phyloP scores from a whole-genome alignment of 2,888 invertebrate genomes.

The Tachina grossa region DNA sequence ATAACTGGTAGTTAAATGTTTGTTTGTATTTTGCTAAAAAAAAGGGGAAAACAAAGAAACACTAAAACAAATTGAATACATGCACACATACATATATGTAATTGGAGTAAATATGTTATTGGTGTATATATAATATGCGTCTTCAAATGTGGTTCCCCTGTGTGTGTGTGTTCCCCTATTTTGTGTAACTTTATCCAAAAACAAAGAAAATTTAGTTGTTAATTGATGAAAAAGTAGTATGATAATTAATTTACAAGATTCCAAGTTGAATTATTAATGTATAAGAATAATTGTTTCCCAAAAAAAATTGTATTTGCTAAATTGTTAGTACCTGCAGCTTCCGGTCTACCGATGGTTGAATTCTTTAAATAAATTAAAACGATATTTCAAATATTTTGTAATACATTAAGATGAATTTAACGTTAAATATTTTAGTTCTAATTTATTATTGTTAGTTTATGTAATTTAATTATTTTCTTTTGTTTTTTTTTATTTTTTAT shows the following conservation, averaged over 20 bases:
- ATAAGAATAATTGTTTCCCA: conserved; percentile 1
- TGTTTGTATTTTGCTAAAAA: conserved; percentile 45
- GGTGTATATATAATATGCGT: conserved; percentile 23
- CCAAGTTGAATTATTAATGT: not conserved
- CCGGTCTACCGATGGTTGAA: not conserved
- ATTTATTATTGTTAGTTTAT: conserved; percentile 6
- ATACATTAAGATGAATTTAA: not conserved
- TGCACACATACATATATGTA: too few species aligned
- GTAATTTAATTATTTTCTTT: not conserved
- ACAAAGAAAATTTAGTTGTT: conserved; percentile 40
- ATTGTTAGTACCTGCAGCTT: conserved; percentile 38
- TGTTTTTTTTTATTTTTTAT: conserved; percentile 24
- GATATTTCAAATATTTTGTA: not conserved
- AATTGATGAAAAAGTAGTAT: not conserved
- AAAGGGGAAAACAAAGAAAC: conserved; percentile 13
- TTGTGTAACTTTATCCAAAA: conserved; percentile 45
- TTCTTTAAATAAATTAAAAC: not conserved
- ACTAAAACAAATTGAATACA: not conserved
- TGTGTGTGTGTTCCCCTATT: conserved; percentile 7
- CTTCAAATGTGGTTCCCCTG: conserved; percentile 45
- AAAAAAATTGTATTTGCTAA: not conserved
- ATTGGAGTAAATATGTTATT: conserved; percentile 37
- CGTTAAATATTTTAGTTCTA: not conserved
- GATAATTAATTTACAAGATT: conserved; percentile 1
- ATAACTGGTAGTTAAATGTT: conserved; percentile 46